These are phyloP conservation scores for Thymelicus sylvestris DNA, from an alignment of 2,888 invertebrate species.

Conservation along the genomic window DNA sequence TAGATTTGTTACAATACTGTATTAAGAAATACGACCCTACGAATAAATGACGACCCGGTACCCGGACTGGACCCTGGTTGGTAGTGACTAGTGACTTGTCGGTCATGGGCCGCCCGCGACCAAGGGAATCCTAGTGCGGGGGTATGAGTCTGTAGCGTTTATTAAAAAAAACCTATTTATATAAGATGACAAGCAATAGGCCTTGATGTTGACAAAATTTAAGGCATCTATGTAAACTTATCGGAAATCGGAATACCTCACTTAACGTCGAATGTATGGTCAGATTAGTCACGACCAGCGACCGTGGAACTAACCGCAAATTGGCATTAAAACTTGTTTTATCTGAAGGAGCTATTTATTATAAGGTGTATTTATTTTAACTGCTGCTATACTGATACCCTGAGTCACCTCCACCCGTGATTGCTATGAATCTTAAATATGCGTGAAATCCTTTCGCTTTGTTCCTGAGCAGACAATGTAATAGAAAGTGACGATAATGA, in stretches of 20 bases:
- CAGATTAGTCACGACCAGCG: constrained; percentile 26
- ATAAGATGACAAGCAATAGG: too few relatives aligned
- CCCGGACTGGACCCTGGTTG: too few relatives aligned
- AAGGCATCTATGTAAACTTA: not conserved
- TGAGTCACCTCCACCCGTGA: constrained; percentile 60
- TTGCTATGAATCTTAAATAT: constrained; percentile 53
- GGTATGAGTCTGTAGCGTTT: too few relatives aligned
- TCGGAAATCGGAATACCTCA: not conserved
- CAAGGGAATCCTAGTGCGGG: too few relatives aligned
- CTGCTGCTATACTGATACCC: constrained; percentile 43
- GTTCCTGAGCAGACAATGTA: constrained; percentile 50
- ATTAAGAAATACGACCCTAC: too few relatives aligned
- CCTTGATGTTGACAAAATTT: too few relatives aligned
- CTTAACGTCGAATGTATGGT: not conserved
- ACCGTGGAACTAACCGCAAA: constrained; percentile 60
- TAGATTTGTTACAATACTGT: too few relatives aligned
- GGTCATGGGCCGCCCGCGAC: too few relatives aligned
- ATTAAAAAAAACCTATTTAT: too few relatives aligned
- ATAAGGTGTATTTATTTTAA: constrained; percentile 38
- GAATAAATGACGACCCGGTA: too few relatives aligned
- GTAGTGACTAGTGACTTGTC: too few relatives aligned
- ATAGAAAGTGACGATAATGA: constrained; percentile 47
- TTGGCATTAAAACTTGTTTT: constrained; percentile 61
- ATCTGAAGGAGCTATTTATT: constrained; percentile 57
- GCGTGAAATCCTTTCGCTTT: constrained; percentile 50